Evolutionary conservation across 2,113 vertebrate genomes (phyloP), one percentile per base, ranked within the genome.

Genomic region (Vidua chalybeata): DNA sequence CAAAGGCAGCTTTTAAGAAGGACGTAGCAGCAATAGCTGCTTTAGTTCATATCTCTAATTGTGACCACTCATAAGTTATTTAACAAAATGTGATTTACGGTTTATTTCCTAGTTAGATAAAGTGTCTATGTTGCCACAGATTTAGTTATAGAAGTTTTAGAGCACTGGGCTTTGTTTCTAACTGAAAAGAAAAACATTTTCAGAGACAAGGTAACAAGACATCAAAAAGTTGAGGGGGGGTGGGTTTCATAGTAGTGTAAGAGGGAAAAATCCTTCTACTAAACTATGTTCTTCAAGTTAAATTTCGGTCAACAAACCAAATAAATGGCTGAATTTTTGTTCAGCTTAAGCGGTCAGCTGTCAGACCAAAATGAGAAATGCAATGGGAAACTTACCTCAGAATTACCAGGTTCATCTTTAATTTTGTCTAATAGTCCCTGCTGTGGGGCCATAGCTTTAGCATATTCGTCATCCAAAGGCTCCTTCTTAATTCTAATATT

Each of bases 391-490:
- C 98, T 97, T 95, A 99, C 99, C 98, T 98, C 98, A 64, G 97
- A 91, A 90, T 97, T 98, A 92, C 99, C 99, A 89, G 99, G 99
- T 97, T 99, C 99, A 93, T 99, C 99, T 97, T 99, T 99, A 97
- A 99, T 97, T 98, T 97, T 98, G 80, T 97, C 98, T 97, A 98
- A 96, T 49, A 99, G 96, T 93, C 97, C 96, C 61, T 98, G 93
- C 68, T 98, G 98, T 94, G 98, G 98, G 84, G 98, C 97, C 87
- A 99, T 97, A 82, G 99, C 99, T 96, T 98, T 98, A 80, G 99
- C 98, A 96, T 99, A 99, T 97, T 99, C 99, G 94, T 99, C 99
- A 91, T 99, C 99, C 96, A 99, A 97, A 88, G 99, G 99, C 97
- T 99, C 99, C 93, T 99, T 99, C 97, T 99, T 99, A 97, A 99